These are phyloP conservation scores for Atopsyche davidsoni DNA, from an alignment of 1,140 invertebrate genomes.

Conservation along the genomic window DNA sequence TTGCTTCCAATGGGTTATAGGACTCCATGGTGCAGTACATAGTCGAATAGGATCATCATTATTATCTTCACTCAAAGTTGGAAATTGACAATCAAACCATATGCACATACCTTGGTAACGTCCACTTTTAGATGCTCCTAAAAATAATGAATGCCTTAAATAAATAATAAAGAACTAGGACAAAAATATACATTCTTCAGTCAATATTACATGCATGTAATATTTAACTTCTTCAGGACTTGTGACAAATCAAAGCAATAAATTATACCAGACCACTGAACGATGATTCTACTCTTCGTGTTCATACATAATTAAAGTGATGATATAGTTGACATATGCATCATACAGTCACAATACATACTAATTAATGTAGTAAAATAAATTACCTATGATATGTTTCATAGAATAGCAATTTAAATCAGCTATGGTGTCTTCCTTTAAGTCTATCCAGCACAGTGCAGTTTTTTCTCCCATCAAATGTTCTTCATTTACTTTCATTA, in stretches of 20 bases:
- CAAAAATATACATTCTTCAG: background rate
- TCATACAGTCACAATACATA: too few relatives aligned
- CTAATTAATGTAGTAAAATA: constrained; percentile 1
- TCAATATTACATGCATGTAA: too few relatives aligned
- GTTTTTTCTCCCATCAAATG: constrained; percentile 51
- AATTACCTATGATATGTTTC: constrained; percentile 42
- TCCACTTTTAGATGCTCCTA: constrained; percentile 51
- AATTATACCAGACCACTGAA: too few relatives aligned
- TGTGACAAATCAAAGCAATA: too few relatives aligned
- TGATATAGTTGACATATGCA: too few relatives aligned
- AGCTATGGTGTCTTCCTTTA: constrained; percentile 45
- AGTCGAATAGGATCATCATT: constrained; percentile 49
- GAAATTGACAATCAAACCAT: constrained; percentile 60
- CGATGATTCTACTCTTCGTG: too few relatives aligned
- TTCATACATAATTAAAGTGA: too few relatives aligned
- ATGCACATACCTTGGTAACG: constrained; percentile 67
- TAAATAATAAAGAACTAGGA: background rate
- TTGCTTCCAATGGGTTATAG: constrained; percentile 95
- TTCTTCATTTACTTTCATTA: constrained; percentile 41
- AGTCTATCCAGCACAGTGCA: constrained; percentile 53
- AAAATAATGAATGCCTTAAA: constrained; percentile 14
- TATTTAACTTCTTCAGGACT: too few relatives aligned
- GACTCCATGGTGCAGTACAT: constrained; percentile 67
- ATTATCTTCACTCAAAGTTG: constrained; percentile 33
- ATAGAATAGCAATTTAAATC: constrained; percentile 45